Evolutionary conservation across 2,113 vertebrate genomes (phyloP), one percentile per base, ranked within the genome.

Genomic region (Orientallactaga bullata): DNA sequence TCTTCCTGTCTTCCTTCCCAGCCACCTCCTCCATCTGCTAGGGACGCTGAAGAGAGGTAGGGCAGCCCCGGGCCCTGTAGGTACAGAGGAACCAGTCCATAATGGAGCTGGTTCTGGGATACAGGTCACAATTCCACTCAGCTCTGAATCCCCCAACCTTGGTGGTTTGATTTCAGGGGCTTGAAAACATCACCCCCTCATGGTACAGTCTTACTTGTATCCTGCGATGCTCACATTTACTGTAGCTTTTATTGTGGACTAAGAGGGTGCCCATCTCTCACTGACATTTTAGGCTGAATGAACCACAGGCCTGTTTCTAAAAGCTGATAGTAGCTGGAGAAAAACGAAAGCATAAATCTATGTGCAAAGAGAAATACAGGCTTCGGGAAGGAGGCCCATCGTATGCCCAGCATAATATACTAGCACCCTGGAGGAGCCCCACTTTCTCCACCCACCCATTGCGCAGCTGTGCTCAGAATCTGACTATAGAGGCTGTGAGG

Each of bases 151-250:
- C 21, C 51, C 37, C 39, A 30, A 35, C 66, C 66, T 81, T 65
- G 5, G 76, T 9, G 71, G 58, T 55, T 37, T 42, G 69, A 76
- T 35, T 39, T 90, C 23, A 15, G 65, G 24, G 42, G 6, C 11
- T 66, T 63, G 18, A 23, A 79, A 17, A 18, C 2, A 35, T 3
- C 9, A 6, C 39, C 63, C 11, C 39, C 5, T 1, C 37, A 37
- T 4, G 58, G n/a, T 17, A 13, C 23, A 32, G 5, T 7, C 76
- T 20, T 20, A 9, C 37, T n/a, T 0, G 9, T 0, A 12, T 26
- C 68, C 73, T 30, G 11, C 13, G 68, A 23, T 15, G 0, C n/a
- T 37, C 28, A 5, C 55, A 13, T 68, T 74, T 81, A 21, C 35
- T 84, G 85, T 79, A 42, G 13, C 47, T 72, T 83, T 88, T 81